Base-by-base conservation (phyloP, 2,797 vertebrate species). In the Typhlichthys eigenmanni region DNA sequence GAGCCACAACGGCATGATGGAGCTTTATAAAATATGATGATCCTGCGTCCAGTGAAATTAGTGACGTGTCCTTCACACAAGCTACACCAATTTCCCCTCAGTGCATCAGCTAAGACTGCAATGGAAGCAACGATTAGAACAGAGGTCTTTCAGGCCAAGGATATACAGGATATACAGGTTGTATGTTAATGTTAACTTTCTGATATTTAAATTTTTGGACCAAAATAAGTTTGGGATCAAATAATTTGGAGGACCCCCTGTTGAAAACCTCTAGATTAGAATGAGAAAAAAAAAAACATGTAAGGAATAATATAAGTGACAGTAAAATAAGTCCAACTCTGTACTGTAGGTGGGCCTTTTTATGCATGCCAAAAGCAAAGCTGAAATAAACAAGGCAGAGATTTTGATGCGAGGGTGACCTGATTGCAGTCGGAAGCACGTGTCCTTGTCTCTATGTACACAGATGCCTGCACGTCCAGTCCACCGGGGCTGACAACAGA, bases 1-100 rank as follows among this genome's bases (percentile, higher is more conserved):
- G 66, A 68, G 14, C 69, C 61, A 69, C 62, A 62, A 69, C 49
- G 74, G 58, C 79, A 76, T 71, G 72, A 66, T 65, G 65, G 65
- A 72, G 73, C 76, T 81, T 75, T 66, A 73, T 74, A 74, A 82
- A 85, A 83, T 73, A 71, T 61, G 54, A 63, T 85, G 81, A 86
- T 82, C 78, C 57, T 47, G 46, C 13, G 13, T n/a, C 48, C 0
- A 2, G 55, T 63, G 57, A 66, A 74, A 63, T 29, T 13, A 66
- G 54, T 17, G 0, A 80, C 69, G 62, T 67, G 66, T 69, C 60
- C 45, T 62, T 68, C 46, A 45, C 53, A 46, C 32, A 17, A 54
- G 19, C 62, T 10, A 55, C 54, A 52, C 29, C 45, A 66, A 55
- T 68, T 29, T 62, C 50, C 16, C 46, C 38, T 56, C 43, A 49